phyloP scores from a whole-genome alignment of 2,888 invertebrate species.

The Orthosia cruda region DNA sequence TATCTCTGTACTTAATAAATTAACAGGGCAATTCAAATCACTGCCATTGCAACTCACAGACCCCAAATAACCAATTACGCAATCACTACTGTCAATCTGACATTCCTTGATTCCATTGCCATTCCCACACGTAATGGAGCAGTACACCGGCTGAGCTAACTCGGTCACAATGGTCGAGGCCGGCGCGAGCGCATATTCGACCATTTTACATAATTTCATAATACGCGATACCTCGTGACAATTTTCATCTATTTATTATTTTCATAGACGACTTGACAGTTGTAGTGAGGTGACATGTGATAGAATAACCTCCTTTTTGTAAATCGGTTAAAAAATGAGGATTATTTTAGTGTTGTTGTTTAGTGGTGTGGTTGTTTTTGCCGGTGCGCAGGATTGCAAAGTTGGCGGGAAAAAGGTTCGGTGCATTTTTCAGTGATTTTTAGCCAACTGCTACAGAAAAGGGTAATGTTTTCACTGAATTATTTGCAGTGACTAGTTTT shows the following conservation, averaged over 20 bases:
- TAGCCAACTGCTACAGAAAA: no score
- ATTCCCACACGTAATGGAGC: conserved; percentile 68
- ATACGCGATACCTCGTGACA: conserved; percentile 35
- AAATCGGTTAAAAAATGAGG: conserved; percentile 36
- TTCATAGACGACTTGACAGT: conserved; percentile 28
- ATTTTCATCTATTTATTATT: conserved; percentile 33
- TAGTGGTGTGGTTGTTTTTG: conserved; percentile 64
- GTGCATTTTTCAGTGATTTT: conserved; percentile 18
- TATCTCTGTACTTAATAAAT: no score
- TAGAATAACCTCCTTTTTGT: no score
- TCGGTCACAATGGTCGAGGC: conserved; percentile 80
- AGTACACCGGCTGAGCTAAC: conserved; percentile 73
- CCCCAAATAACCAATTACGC: no score
- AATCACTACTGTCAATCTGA: conserved; percentile 43
- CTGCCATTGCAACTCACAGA: not conserved
- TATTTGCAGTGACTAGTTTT: no score
- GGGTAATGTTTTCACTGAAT: no score
- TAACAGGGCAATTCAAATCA: not conserved
- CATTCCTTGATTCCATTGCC: conserved; percentile 45
- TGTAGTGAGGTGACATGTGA: conserved; percentile 25
- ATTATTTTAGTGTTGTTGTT: conserved; percentile 62
- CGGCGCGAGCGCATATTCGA: conserved; percentile 72
- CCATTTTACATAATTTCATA: conserved; percentile 62
- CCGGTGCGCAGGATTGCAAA: conserved; percentile 83
- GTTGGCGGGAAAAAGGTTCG: conserved; percentile 84